These are phyloP conservation scores for Capreolus pygargus DNA, from an alignment of 2,113 vertebrate genomes.

Conservation along the genomic window DNA sequence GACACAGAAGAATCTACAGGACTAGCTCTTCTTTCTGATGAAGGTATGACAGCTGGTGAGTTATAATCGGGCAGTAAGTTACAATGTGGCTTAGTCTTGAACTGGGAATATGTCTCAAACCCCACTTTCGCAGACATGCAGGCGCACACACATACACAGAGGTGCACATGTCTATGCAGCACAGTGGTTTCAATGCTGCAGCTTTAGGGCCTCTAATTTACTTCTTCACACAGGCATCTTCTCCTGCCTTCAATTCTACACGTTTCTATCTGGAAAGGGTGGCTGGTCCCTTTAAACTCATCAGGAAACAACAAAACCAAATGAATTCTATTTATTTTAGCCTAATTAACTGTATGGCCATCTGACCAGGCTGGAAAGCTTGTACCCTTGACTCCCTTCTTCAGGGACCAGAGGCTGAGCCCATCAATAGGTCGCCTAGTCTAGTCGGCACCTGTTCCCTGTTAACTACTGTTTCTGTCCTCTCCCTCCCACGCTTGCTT, in stretches of 20 bases:
- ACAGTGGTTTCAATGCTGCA: background rate
- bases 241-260: background rate
- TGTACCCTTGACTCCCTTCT: background rate
- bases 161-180: rapidly evolving
- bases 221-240: background rate
- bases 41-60: background rate
- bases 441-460: background rate
- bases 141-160: background rate
- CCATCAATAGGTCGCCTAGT: background rate
- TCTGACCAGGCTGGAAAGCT: background rate
- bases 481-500: background rate
- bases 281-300: background rate
- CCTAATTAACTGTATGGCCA: background rate
- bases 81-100: background rate
- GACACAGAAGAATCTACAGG: background rate
- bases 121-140: background rate
- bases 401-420: background rate
- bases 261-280: background rate
- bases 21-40: background rate
- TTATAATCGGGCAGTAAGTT: background rate
- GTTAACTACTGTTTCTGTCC: background rate
- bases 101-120: background rate
- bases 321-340: background rate
- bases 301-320: background rate
- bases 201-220: background rate